Evolutionary conservation across 2,888 invertebrate species (phyloP).

Genomic region (Rhagonycha lutea): DNA sequence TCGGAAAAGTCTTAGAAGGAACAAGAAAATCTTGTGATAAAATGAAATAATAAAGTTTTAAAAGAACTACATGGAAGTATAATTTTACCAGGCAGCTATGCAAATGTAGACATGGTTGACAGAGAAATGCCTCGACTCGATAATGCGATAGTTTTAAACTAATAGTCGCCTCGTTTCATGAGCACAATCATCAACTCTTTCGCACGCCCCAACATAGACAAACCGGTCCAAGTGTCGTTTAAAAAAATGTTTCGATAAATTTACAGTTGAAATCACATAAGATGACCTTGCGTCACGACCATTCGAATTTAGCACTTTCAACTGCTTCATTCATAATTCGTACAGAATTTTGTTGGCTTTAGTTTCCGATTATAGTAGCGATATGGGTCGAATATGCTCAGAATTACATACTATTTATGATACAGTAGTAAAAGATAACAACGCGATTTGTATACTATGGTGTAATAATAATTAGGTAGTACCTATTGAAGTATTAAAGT

Average conservation of each 20-base stretch:
- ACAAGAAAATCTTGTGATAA: too few relatives aligned
- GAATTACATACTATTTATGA: too few relatives aligned
- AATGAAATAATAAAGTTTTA: not conserved
- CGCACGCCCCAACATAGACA: not conserved
- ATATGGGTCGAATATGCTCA: too few relatives aligned
- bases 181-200: not conserved
- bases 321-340: not conserved
- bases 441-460: too few relatives aligned
- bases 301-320: not conserved
- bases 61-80: not conserved
- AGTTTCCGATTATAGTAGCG: too few relatives aligned
- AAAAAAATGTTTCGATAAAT: not conserved
- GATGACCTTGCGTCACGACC: not conserved
- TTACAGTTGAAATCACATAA: not conserved
- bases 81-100: not conserved
- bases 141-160: not conserved
- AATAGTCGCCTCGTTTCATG: not conserved
- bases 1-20: too few relatives aligned
- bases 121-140: not conserved
- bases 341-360: too few relatives aligned
- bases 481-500: too few relatives aligned
- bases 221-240: not conserved
- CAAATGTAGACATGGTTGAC: not conserved
- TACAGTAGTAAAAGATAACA: too few relatives aligned
- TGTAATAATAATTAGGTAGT: too few relatives aligned